phyloP scores from a whole-genome alignment of 2,797 vertebrate species.

The Notolepis coatsorum region DNA sequence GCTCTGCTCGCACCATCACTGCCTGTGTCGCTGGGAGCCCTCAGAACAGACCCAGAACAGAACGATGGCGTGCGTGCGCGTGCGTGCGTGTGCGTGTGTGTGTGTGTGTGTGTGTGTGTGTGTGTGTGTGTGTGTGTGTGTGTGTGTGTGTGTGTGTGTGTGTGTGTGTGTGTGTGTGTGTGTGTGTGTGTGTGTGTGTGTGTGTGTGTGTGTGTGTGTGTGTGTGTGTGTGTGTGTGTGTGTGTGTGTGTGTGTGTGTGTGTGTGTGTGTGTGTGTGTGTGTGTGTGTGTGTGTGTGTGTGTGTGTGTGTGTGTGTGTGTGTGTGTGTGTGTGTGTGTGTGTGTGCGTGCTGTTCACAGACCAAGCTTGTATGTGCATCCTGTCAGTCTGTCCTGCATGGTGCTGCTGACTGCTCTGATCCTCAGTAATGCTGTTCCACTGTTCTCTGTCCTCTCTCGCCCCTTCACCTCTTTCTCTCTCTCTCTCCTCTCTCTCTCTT shows the following conservation, averaged over 20 bases:
- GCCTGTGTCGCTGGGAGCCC: no score
- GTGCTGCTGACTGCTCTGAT: slow-evolving; percentile 51
- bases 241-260: not conserved
- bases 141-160: no score
- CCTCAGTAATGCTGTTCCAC: slow-evolving; percentile 34
- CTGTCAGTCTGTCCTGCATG: slow-evolving; percentile 45
- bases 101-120: no score
- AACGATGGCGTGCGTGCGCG: no score
- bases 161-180: no score
- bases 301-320: not conserved
- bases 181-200: slow-evolving; percentile 5
- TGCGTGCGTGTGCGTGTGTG: no score
- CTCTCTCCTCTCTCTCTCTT: not conserved
- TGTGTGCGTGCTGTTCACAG: not conserved
- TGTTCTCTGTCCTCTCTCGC: slow-evolving; percentile 49
- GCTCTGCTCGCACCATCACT: no score
- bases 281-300: not conserved
- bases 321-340: not conserved
- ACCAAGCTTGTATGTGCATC: slow-evolving; percentile 12
- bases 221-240: not conserved
- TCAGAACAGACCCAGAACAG: no score
- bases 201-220: not conserved
- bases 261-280: not conserved
- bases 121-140: no score
- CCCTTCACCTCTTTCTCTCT: slow-evolving; percentile 22